Conservation (phyloP, 2,113 vertebrate species). For the Scolopax mira region DNA sequence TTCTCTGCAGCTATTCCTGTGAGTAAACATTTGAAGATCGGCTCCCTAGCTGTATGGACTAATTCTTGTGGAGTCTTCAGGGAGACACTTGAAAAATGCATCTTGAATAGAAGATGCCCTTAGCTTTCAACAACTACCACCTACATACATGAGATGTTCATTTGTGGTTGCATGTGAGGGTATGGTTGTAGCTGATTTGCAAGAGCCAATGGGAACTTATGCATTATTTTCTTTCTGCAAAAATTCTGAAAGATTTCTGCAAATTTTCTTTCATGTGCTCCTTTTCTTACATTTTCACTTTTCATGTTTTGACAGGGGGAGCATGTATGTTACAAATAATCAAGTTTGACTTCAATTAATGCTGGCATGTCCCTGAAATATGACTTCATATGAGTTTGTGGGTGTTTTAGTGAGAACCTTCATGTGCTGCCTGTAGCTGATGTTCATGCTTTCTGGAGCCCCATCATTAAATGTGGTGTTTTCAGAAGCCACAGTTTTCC, state of each 20-base stretch:
- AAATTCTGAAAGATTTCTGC: too few relatives aligned
- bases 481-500: neutral
- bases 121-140: conserved; percentile 34
- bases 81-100: neutral
- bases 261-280: neutral
- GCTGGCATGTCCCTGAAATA: neutral
- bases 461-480: neutral
- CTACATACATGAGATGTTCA: conserved; percentile 1
- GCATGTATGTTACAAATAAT: neutral
- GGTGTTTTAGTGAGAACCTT: neutral
- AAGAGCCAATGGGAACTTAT: neutral
- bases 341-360: conserved; percentile 5
- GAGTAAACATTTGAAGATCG: conserved; percentile 22
- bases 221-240: too few relatives aligned
- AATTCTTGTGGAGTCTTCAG: neutral
- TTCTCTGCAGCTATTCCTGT: neutral
- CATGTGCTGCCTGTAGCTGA: neutral
- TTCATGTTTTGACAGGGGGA: conserved; percentile 7
- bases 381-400: neutral
- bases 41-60: neutral
- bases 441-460: neutral
- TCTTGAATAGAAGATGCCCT: neutral
- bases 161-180: neutral
- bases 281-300: conserved; percentile 2
- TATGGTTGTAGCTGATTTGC: conserved; percentile 35